phyloP scores from a whole-genome alignment of 2,888 invertebrate species.

The Cryptocheilus praepositus region DNA sequence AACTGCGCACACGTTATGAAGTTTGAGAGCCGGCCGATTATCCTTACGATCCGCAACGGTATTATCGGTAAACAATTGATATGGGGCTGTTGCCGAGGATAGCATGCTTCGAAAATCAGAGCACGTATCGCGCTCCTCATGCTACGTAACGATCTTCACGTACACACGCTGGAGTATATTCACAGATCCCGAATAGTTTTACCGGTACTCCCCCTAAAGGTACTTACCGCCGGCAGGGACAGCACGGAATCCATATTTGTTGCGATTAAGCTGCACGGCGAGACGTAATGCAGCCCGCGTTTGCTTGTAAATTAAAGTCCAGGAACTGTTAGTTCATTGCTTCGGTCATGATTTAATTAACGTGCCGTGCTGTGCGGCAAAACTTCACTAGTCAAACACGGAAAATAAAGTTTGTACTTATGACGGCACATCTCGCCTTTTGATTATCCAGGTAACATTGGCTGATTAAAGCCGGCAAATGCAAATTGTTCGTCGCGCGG shows the following conservation, averaged over 20 bases:
- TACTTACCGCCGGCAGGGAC: conserved; percentile 16
- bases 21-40: conserved; percentile 26
- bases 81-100: conserved; percentile 12
- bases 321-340: conserved; percentile 10
- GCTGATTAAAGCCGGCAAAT: no score
- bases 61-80: conserved; percentile 50
- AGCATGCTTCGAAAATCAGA: conserved; percentile 23
- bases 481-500: no score
- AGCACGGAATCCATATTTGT: conserved; percentile 35
- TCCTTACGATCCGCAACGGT: conserved; percentile 23
- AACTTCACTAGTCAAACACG: conserved; percentile 25
- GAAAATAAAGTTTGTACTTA: conserved; percentile 32
- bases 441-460: no score
- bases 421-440: background rate
- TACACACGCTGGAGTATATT: background rate
- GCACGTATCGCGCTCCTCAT: conserved; percentile 34
- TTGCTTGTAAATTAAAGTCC: conserved; percentile 37
- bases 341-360: conserved; percentile 44
- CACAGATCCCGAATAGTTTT: conserved; percentile 4
- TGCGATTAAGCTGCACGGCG: conserved; percentile 29
- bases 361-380: conserved; percentile 21
- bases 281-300: conserved; percentile 15
- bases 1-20: background rate
- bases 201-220: background rate
- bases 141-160: conserved; percentile 1